Conservation (phyloP, 2,113 vertebrate species). For the Siniperca knerii region DNA sequence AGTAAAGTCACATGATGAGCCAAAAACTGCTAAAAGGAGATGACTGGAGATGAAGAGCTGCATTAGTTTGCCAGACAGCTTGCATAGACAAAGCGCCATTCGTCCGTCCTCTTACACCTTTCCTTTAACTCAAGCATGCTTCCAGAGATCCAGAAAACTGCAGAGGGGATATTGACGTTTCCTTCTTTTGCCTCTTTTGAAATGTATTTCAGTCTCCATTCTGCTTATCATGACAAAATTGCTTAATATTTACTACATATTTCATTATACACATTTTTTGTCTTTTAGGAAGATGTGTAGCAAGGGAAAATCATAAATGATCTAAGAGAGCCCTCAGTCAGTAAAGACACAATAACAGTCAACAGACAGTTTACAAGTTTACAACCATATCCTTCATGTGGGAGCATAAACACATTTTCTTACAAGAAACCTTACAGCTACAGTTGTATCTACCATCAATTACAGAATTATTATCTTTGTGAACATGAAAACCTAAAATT, state of each 20-base stretch:
- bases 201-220: neutral
- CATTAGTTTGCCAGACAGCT: constrained; percentile 49
- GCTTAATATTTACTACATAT: constrained; percentile 19
- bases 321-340: constrained; percentile 77
- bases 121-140: constrained; percentile 12
- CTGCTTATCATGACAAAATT: neutral
- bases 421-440: constrained; percentile 29
- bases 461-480: constrained; percentile 28
- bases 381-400: constrained; percentile 22
- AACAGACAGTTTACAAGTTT: constrained; percentile 25
- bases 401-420: constrained; percentile 24
- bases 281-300: constrained; percentile 44
- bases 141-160: constrained; percentile 32
- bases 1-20: neutral
- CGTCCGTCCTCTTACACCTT: neutral
- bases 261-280: constrained; percentile 14
- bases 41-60: constrained; percentile 40
- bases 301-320: constrained; percentile 40
- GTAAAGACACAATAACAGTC: constrained; percentile 62
- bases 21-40: constrained; percentile 27
- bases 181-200: constrained; percentile 6
- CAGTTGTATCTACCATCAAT: constrained; percentile 14
- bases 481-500: constrained; percentile 19
- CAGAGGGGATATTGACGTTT: constrained; percentile 1
- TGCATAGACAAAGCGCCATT: constrained; percentile 68